A percentile compares a stretch with the other conserved stretches of the same genome.
Conservation (phyloP, 2,888 invertebrate genomes). For the Deilephila porcellus region DNA sequence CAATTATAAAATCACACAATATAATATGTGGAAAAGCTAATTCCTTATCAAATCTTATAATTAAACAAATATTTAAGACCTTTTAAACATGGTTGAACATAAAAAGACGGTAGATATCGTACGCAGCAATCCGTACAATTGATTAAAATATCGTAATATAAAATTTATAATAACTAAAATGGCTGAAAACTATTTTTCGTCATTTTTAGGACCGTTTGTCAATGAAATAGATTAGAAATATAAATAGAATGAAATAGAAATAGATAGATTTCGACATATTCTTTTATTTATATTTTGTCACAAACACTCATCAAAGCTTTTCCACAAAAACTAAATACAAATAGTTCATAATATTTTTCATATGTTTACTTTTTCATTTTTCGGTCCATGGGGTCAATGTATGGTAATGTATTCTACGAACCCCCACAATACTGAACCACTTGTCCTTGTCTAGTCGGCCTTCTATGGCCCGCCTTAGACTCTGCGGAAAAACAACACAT, state of each 20-base stretch:
- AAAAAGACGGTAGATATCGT: too few species aligned
- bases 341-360: constrained; percentile 19
- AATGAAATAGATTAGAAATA: too few species aligned
- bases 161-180: too few species aligned
- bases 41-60: background rate
- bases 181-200: too few species aligned
- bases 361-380: constrained; percentile 31
- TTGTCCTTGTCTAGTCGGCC: constrained; percentile 45
- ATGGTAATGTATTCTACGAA: constrained; percentile 48
- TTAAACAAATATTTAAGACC: too few species aligned
- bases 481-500: constrained; percentile 52
- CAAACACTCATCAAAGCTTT: background rate
- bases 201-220: too few species aligned
- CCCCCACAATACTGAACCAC: constrained; percentile 53
- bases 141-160: too few species aligned
- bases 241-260: too few species aligned
- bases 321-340: constrained; percentile 9
- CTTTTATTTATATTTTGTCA: too few species aligned
- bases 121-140: too few species aligned
- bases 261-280: too few species aligned
- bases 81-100: too few species aligned
- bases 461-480: constrained; percentile 46
- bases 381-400: constrained; percentile 36
- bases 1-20: background rate
- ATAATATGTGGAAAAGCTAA: constrained; percentile 12